Evolutionary conservation across 2,113 vertebrate species (phyloP).

Genomic region (Protobothrops flavoviridis): DNA sequence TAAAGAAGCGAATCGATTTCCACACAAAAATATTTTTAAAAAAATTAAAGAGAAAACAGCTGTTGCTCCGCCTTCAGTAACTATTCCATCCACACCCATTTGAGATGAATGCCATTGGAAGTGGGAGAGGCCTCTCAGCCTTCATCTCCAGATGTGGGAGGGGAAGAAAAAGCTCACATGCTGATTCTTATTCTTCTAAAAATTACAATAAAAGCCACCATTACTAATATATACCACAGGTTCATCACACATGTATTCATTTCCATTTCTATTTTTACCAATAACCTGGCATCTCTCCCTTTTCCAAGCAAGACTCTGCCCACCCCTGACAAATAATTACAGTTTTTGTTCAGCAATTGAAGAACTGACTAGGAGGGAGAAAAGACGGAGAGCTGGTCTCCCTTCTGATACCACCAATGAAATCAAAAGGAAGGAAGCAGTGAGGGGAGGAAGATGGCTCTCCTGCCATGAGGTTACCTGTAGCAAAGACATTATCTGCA

Average conservation of each 20-base stretch:
- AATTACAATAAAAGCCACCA: background rate
- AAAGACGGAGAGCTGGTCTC: too few species aligned
- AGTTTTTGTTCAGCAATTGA: background rate
- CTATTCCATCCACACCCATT: background rate
- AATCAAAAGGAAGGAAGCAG: background rate
- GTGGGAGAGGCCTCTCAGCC: background rate
- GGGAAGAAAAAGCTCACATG: background rate
- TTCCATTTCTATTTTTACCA: background rate
- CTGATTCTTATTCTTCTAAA: background rate
- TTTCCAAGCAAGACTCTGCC: background rate
- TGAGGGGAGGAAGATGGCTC: background rate
- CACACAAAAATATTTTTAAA: background rate
- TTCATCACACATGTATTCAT: background rate
- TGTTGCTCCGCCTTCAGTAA: background rate
- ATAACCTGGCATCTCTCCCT: background rate
- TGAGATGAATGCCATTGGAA: background rate
- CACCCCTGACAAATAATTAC: too few species aligned
- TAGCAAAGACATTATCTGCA: background rate
- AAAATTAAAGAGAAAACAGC: background rate
- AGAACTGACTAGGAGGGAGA: background rate
- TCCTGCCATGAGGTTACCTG: background rate
- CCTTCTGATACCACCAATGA: background rate
- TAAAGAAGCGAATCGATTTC: background rate
- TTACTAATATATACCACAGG: background rate
- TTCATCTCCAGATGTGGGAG: background rate